These are phyloP conservation scores for Coregonus sp. DNA, from an alignment of 2,797 vertebrate genomes.

Conservation along the genomic window DNA sequence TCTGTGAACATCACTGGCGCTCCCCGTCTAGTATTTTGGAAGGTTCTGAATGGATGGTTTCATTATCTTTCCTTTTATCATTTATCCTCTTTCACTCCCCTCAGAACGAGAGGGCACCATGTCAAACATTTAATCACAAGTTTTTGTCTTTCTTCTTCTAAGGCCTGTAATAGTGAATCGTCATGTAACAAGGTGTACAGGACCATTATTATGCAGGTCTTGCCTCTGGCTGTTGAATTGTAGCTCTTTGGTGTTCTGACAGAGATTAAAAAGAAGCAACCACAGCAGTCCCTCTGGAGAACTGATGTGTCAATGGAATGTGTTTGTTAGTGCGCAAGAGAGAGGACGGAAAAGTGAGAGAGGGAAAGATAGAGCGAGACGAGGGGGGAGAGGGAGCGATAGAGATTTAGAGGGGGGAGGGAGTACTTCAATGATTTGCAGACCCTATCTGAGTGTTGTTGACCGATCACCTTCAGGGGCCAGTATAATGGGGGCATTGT, in stretches of 20 bases:
- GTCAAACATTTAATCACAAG: constrained; percentile 4
- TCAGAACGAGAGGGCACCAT: background rate
- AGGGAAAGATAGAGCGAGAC: background rate
- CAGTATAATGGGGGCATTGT: background rate
- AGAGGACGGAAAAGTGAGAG: background rate
- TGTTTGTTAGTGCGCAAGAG: background rate
- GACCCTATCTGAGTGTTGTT: background rate
- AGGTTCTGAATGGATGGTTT: constrained; percentile 17
- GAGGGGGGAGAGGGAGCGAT: background rate
- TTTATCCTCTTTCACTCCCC: background rate
- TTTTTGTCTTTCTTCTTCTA: constrained; percentile 10
- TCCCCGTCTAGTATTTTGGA: background rate
- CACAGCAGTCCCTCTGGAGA: background rate
- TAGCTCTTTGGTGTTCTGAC: background rate
- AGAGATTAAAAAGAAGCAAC: background rate
- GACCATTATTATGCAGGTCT: constrained; percentile 18
- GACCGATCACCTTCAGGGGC: background rate
- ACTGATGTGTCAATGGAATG: background rate
- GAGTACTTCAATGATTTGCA: background rate
- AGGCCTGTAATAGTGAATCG: constrained; percentile 5
- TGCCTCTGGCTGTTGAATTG: background rate
- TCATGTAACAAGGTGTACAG: background rate
- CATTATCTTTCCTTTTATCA: constrained; percentile 2
- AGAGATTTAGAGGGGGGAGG: background rate
- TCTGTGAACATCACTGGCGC: background rate